Evolutionary conservation across 2,113 vertebrate genomes (phyloP).

Genomic region (Dromas ardeola): DNA sequence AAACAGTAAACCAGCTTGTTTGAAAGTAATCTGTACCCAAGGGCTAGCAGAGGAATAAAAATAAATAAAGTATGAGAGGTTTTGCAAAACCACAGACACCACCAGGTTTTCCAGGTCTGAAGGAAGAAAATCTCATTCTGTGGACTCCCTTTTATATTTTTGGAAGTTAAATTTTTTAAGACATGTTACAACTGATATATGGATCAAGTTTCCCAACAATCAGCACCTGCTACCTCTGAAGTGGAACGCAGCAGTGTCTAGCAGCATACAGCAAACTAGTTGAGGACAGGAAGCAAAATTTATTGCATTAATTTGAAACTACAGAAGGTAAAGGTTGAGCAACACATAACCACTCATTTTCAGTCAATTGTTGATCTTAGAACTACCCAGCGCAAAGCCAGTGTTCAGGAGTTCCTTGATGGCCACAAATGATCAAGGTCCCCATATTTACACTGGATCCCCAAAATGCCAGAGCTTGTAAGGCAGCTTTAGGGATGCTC

Average conservation of each 20-base stretch:
- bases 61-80: conserved; percentile 46
- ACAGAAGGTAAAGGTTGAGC: neutral
- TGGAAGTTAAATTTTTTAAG: neutral
- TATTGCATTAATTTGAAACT: neutral
- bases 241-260: neutral
- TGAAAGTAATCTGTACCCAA: conserved; percentile 61
- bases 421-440: neutral
- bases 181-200: neutral
- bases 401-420: fast-evolving
- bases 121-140: neutral
- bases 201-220: neutral
- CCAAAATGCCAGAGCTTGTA: fast-evolving
- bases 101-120: conserved; percentile 6
- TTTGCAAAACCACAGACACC: conserved; percentile 65
- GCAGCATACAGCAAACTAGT: neutral
- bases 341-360: neutral
- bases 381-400: fast-evolving
- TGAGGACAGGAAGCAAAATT: neutral
- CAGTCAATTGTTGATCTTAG: neutral
- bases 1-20: conserved; percentile 62
- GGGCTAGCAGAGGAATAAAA: conserved; percentile 59
- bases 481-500: neutral
- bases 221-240: neutral
- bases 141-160: neutral
- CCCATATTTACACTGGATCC: fast-evolving